phyloP scores from a whole-genome alignment of 1,140 invertebrate species.

The Drosophila biarmipes region DNA sequence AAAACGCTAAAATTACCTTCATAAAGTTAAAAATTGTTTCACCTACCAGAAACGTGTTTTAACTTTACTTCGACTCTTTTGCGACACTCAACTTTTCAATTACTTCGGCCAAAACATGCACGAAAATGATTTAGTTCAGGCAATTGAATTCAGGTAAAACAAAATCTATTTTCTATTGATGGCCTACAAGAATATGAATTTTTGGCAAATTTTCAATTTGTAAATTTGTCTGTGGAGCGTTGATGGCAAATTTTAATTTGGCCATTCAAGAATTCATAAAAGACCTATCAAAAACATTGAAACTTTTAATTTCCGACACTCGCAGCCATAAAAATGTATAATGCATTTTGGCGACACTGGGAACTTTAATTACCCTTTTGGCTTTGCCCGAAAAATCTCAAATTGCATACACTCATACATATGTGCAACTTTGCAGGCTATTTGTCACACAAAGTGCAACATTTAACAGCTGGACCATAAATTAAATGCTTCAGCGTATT shows the following conservation, averaged over 20 bases:
- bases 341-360: constrained; percentile 13
- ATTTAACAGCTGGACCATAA: constrained; percentile 78
- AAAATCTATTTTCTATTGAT: background rate
- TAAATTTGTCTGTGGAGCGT: background rate
- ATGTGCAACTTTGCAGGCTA: constrained; percentile 65
- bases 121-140: background rate
- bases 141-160: background rate
- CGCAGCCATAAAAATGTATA: constrained; percentile 21
- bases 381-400: constrained; percentile 56
- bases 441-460: constrained; percentile 78
- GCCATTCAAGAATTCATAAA: background rate
- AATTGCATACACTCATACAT: constrained; percentile 26
- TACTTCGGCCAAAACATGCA: background rate
- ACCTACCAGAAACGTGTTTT: background rate
- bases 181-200: background rate
- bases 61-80: background rate
- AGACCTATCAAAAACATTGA: background rate
- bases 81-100: background rate
- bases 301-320: background rate
- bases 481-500: constrained; percentile 53
- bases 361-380: constrained; percentile 58
- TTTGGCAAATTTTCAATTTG: background rate
- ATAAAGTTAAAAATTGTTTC: background rate
- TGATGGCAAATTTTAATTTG: background rate
- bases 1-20: background rate